Conservation (phyloP, 2,888 invertebrate species). For the Sepiola atlantica region DNA sequence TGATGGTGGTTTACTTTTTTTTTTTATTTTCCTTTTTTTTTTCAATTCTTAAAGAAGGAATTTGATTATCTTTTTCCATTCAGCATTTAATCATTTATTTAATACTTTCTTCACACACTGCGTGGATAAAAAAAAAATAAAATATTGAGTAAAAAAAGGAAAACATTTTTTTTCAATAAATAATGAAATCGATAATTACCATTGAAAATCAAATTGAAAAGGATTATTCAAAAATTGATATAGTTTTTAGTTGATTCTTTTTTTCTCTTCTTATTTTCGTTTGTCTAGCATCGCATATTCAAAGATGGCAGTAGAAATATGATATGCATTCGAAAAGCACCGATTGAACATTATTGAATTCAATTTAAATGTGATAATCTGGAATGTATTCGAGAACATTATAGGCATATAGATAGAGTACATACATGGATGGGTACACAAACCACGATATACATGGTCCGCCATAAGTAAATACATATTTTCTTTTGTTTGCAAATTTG, state of each 20-base stretch:
- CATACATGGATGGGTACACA: not conserved
- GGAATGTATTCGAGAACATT: not conserved
- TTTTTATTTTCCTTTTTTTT: not conserved
- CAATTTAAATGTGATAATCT: not conserved
- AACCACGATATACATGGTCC: no score
- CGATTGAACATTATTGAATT: not conserved
- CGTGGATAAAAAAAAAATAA: not conserved
- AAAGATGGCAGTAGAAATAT: not conserved
- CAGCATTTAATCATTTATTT: not conserved
- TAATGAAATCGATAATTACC: not conserved
- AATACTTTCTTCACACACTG: not conserved
- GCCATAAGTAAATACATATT: no score
- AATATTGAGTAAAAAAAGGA: not conserved
- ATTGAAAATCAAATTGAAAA: constrained; percentile 18
- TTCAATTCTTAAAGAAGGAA: not conserved
- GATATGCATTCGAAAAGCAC: not conserved
- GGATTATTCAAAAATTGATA: not conserved
- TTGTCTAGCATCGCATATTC: not conserved
- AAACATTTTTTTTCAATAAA: not conserved
- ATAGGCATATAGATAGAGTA: not conserved
- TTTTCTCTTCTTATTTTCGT: no score
- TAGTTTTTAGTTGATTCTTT: not conserved
- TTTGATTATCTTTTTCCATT: not conserved
- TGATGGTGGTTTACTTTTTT: not conserved
- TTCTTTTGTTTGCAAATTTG: no score